Evolutionary conservation across 2,888 invertebrate genomes (phyloP).

Genomic region (Euplagia quadripunctaria): DNA sequence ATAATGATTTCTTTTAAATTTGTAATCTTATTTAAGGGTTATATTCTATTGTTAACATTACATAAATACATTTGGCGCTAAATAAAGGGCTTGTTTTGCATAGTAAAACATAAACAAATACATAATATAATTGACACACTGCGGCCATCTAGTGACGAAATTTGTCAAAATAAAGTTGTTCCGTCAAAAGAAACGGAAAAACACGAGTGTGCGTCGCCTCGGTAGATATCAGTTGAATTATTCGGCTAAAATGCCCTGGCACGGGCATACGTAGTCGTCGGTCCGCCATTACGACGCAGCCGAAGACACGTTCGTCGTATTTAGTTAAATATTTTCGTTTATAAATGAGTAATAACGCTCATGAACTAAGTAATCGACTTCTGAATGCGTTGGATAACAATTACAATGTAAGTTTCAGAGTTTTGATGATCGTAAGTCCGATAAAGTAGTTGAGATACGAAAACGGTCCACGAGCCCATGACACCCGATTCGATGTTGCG

Average conservation of each 20-base stretch:
- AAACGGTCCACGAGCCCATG: conserved; percentile 86
- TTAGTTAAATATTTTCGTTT: conserved; percentile 88
- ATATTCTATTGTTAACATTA: background rate
- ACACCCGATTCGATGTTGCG: conserved; percentile 83
- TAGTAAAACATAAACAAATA: background rate
- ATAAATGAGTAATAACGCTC: conserved; percentile 94
- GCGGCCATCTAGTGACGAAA: conserved; percentile 68
- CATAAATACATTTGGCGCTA: background rate
- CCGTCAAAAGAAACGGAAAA: conserved; percentile 87
- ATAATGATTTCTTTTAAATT: background rate
- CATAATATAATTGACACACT: background rate
- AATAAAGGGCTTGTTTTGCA: background rate
- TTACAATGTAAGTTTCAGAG: conserved; percentile 96
- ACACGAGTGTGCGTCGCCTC: conserved; percentile 87
- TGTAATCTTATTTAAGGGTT: background rate
- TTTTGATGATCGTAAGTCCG: conserved; percentile 79
- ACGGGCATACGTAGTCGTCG: conserved; percentile 88
- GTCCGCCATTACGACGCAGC: conserved; percentile 88
- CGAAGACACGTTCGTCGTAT: conserved; percentile 88
- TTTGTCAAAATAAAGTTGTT: conserved; percentile 64
- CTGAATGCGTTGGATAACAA: conserved; percentile 98
- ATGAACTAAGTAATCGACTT: conserved; percentile 98
- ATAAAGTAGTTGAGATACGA: conserved; percentile 78
- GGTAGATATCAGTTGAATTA: conserved; percentile 88
- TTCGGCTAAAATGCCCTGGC: conserved; percentile 88